phyloP scores from a whole-genome alignment of 1,140 invertebrate species.

The Spodoptera litura region DNA sequence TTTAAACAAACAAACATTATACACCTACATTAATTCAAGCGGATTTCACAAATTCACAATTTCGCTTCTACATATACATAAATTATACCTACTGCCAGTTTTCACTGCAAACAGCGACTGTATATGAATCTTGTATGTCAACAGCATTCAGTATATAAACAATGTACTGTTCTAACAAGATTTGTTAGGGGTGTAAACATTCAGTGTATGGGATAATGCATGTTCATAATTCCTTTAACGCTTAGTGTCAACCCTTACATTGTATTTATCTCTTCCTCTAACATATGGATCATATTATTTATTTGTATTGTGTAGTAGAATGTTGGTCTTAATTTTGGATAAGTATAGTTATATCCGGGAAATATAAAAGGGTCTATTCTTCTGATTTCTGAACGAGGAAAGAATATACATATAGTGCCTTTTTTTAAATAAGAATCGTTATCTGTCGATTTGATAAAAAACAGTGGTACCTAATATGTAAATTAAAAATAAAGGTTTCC shows the following conservation, averaged over 20 bases:
- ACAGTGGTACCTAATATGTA: too few relatives aligned
- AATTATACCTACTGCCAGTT: background rate
- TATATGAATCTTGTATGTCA: conserved; percentile 11
- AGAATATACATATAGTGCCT: too few relatives aligned
- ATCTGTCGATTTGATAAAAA: too few relatives aligned
- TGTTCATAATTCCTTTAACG: conserved; percentile 29
- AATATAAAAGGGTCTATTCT: too few relatives aligned
- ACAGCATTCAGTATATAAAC: conserved; percentile 2
- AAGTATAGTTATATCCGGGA: too few relatives aligned
- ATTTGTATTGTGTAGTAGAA: too few relatives aligned
- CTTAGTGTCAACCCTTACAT: conserved; percentile 24
- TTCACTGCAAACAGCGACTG: background rate
- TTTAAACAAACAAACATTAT: background rate
- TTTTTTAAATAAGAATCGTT: too few relatives aligned
- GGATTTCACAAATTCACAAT: conserved; percentile 7
- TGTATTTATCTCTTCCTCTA: background rate
- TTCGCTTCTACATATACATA: background rate
- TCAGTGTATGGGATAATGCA: conserved; percentile 9
- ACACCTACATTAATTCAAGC: background rate
- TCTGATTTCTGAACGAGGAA: too few relatives aligned
- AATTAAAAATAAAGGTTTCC: too few relatives aligned
- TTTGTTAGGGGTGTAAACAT: background rate
- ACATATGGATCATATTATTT: background rate
- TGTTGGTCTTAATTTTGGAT: too few relatives aligned
- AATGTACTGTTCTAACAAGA: conserved; percentile 4